Percentiles rank a stretch among this genome's conserved stretches.
Evolutionary conservation across 2,797 vertebrate species (phyloP).

Genomic region (Leucoraja ocellata): DNA sequence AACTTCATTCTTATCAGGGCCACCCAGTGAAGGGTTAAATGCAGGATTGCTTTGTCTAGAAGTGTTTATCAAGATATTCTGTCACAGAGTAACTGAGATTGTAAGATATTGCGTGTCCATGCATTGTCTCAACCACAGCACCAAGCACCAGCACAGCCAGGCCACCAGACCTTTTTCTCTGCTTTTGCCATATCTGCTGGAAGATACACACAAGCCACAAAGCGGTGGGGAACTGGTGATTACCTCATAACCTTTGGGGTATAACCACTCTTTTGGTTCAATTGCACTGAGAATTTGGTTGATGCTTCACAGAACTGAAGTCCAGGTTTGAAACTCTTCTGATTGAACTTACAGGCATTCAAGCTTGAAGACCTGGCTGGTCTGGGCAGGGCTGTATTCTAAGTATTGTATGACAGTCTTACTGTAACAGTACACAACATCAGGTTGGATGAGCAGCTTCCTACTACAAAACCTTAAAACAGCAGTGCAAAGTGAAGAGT

Average conservation of each 20-base stretch:
- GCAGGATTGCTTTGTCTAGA: not conserved
- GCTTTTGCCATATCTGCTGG: not conserved
- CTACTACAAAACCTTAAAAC: slow-evolving; percentile 24
- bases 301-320: not conserved
- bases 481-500: slow-evolving; percentile 25
- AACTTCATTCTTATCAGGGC: not conserved
- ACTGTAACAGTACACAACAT: not conserved
- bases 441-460: not conserved
- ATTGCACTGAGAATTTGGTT: not conserved
- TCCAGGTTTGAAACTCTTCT: not conserved
- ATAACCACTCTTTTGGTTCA: not conserved
- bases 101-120: not conserved
- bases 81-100: slow-evolving; percentile 21
- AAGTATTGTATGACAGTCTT: not conserved
- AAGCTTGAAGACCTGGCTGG: not conserved
- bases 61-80: not conserved
- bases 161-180: not conserved
- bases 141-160: not conserved
- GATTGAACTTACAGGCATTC: not conserved
- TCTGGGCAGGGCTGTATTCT: not conserved
- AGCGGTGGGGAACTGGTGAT: not conserved
- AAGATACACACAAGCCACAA: not conserved
- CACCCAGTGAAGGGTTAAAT: slow-evolving; percentile 14
- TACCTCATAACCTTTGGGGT: not conserved
- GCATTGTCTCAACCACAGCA: not conserved